Percentiles rank a stretch among this genome's conserved stretches.
Evolutionary conservation across 2,797 vertebrate species (phyloP).

Genomic region (Acanthornis magna): DNA sequence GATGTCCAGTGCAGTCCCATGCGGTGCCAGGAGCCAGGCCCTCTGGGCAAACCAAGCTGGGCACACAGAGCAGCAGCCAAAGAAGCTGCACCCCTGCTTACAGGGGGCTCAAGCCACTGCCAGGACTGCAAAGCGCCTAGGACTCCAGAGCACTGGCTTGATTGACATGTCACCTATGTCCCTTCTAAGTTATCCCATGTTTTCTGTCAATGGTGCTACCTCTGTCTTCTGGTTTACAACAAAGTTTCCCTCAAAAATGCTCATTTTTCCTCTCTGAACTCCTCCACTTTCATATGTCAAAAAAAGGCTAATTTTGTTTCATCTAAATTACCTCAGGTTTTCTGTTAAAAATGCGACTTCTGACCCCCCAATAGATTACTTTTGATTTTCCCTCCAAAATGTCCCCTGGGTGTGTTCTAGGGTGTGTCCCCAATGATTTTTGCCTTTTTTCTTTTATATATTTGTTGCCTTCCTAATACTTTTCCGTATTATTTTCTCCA

Average conservation of each 20-base stretch:
- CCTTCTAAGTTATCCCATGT: background rate
- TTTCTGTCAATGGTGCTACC: background rate
- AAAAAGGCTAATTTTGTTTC: background rate
- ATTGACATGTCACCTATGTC: background rate
- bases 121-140: background rate
- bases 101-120: too few relatives aligned
- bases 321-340: background rate
- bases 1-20: too few relatives aligned
- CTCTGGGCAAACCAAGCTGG: too few relatives aligned
- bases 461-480: too few relatives aligned
- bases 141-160: too few relatives aligned
- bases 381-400: background rate
- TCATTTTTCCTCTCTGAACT: background rate
- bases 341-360: background rate
- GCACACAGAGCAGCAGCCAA: too few relatives aligned
- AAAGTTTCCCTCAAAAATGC: background rate
- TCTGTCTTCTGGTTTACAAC: background rate
- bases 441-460: too few relatives aligned
- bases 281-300: rapidly evolving
- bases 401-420: background rate
- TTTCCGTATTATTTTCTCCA: too few relatives aligned
- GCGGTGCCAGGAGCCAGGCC: too few relatives aligned
- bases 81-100: too few relatives aligned
- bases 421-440: background rate
- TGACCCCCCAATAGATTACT: background rate